phyloP scores from a whole-genome alignment of 2,113 vertebrate species.

The Stigmatopora argus region DNA sequence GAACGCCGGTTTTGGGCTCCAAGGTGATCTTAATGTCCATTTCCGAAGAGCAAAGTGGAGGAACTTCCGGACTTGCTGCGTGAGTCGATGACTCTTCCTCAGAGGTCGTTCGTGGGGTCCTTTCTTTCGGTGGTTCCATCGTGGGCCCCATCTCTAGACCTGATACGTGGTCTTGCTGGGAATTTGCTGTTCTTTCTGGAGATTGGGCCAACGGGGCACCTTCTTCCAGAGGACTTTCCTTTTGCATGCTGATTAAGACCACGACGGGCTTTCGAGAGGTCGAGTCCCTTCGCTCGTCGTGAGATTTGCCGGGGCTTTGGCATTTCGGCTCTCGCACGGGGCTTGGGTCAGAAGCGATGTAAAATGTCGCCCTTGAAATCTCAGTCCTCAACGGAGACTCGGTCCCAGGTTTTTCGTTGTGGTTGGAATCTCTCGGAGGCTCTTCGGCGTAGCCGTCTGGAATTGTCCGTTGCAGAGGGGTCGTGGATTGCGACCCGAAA shows the following conservation, averaged over 20 bases:
- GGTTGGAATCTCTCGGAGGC: slow-evolving; percentile 38
- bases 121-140: not conserved
- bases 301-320: slow-evolving; percentile 39
- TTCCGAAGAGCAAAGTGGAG: slow-evolving; percentile 26
- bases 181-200: slow-evolving; percentile 21
- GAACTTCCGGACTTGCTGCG: not conserved
- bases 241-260: slow-evolving; percentile 75
- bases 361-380: slow-evolving; percentile 82
- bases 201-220: slow-evolving; percentile 45
- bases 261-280: slow-evolving; percentile 61
- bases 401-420: slow-evolving; percentile 30
- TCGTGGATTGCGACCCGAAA: slow-evolving; percentile 30
- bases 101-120: not conserved
- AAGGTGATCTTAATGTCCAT: slow-evolving; percentile 42
- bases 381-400: slow-evolving; percentile 27
- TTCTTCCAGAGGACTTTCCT: slow-evolving; percentile 59
- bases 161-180: not conserved
- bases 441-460: slow-evolving; percentile 6
- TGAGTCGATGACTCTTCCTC: not conserved
- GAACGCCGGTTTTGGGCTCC: slow-evolving; percentile 24
- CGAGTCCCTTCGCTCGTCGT: slow-evolving; percentile 50
- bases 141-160: slow-evolving; percentile 28
- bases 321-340: slow-evolving; percentile 36
- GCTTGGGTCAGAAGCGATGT: slow-evolving; percentile 76
- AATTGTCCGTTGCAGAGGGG: slow-evolving; percentile 5